Evolutionary conservation across 2,888 invertebrate genomes (phyloP), one percentile per base, ranked within the genome.

Genomic region (Drosophila mulleri): DNA sequence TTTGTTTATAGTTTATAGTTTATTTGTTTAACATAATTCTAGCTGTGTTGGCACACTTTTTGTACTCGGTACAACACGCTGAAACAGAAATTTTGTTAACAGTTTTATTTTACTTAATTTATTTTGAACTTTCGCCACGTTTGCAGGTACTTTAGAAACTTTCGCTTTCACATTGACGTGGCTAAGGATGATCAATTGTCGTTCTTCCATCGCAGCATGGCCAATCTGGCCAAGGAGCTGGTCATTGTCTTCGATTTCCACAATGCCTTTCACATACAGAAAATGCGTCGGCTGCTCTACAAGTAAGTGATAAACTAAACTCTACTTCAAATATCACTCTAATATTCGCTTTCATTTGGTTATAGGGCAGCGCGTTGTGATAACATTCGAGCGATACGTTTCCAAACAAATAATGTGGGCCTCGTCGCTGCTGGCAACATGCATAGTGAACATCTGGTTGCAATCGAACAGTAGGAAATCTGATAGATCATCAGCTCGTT

Each of bases 241-340:
- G 90, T 87, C 60, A 91, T 93, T 53, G 80, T 91, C 47, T 93
- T 93, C 68, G 92, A 93, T 78, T 91, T 92, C 67, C 76, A 91
- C 54, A 92, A 91, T 86, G 83, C 90, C 65, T 92, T 90, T 82
- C 93, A 93, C 75, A 91, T 92, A 57, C 91, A 92, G 61, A 92
- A 92, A 83, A 90, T 93, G 76, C 89, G 91, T 68, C 87, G 90
- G 39, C 90, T 93, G 67, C 87, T 93, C 23, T 91, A 87, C 84
- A 93, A 89, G 93, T 93, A 78, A 88, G 84, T 81, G 9, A 2
- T 6, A 12, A 16, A 8, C 12, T 6, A 7, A 0, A 39, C 18
- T 41, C 41, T 26, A 26, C 5, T 8, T 35, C 7, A 11, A 20
- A 35, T 41, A 0, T 1, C 6, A 9, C 48, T 3, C 12, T 48